These are phyloP conservation scores for Listrodromus nycthemerus DNA, from an alignment of 2,888 invertebrate species.

Conservation along the genomic window DNA sequence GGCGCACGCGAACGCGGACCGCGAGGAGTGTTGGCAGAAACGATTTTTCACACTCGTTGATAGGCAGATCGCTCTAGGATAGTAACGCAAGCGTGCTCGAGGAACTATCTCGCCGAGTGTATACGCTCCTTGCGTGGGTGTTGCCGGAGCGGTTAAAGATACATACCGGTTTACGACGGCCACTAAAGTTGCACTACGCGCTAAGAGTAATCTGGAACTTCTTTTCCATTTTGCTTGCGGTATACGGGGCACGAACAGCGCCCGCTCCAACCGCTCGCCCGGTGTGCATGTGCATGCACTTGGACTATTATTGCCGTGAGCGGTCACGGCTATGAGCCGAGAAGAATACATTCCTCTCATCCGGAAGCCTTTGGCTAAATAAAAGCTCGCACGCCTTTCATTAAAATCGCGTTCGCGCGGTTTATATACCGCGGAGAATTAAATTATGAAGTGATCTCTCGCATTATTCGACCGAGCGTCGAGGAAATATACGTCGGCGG, in stretches of 20 bases:
- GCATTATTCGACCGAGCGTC: not conserved
- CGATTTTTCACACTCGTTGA: conserved; percentile 77
- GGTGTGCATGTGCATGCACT: conserved; percentile 24
- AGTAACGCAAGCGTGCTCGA: conserved; percentile 69
- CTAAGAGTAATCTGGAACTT: conserved; percentile 78
- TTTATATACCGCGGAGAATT: conserved; percentile 44
- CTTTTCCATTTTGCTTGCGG: conserved; percentile 60
- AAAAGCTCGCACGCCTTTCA: conserved; percentile 58
- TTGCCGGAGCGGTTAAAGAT: conserved; percentile 77
- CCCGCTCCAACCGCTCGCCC: conserved; percentile 36
- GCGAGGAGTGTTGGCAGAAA: conserved; percentile 65
- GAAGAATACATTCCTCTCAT: conserved; percentile 46
- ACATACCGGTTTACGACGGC: conserved; percentile 83
- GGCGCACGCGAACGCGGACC: conserved; percentile 39
- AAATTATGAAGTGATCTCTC: conserved; percentile 40
- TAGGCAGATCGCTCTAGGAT: conserved; percentile 81
- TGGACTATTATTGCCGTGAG: conserved; percentile 45
- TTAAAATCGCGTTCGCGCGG: conserved; percentile 58
- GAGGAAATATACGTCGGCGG: not conserved
- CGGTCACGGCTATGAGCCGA: conserved; percentile 59
- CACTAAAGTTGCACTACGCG: conserved; percentile 80
- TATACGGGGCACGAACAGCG: conserved; percentile 13
- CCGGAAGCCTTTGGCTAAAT: conserved; percentile 63
- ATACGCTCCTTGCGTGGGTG: conserved; percentile 68
- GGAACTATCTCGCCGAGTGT: conserved; percentile 70